These are phyloP conservation scores for Acanthococcus lagerstroemiae DNA, from an alignment of 2,888 invertebrate species.

Conservation along the genomic window DNA sequence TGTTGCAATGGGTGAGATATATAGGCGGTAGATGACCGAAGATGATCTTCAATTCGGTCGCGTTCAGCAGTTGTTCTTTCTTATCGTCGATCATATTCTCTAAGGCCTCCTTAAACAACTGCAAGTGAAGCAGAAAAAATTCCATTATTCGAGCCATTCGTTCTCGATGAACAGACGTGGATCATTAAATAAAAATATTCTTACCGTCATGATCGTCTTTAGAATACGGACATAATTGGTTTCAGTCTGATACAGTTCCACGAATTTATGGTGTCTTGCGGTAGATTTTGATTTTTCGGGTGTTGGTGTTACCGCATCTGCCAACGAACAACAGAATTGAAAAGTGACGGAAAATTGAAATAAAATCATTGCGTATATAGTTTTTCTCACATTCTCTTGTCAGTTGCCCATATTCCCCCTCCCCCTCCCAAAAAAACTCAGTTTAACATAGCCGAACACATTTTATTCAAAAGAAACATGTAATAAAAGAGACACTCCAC, in stretches of 20 bases:
- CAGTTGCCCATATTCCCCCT: too few species aligned
- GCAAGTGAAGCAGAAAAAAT: conserved; percentile 35
- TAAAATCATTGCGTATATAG: too few species aligned
- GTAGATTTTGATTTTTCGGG: conserved; percentile 31
- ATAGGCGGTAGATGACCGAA: conserved; percentile 93
- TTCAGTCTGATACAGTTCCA: conserved; percentile 92
- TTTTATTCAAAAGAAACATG: too few species aligned
- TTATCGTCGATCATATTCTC: conserved; percentile 76
- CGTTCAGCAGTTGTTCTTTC: conserved; percentile 68
- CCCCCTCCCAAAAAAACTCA: too few species aligned
- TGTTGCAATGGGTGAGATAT: conserved; percentile 78
- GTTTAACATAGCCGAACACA: too few species aligned
- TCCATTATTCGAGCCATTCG: background rate
- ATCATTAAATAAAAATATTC: too few species aligned
- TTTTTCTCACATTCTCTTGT: too few species aligned
- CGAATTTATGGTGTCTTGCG: conserved; percentile 64
- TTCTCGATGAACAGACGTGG: background rate
- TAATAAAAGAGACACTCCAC: too few species aligned
- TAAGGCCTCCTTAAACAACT: conserved; percentile 88
- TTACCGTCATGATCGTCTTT: conserved; percentile 81
- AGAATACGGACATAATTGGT: conserved; percentile 94
- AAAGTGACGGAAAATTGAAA: too few species aligned
- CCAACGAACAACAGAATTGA: background rate
- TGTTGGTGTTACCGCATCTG: conserved; percentile 30
- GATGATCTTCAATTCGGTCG: conserved; percentile 86